Evolutionary conservation across 2,888 invertebrate genomes (phyloP).

Genomic region (Drosophila tripunctata): DNA sequence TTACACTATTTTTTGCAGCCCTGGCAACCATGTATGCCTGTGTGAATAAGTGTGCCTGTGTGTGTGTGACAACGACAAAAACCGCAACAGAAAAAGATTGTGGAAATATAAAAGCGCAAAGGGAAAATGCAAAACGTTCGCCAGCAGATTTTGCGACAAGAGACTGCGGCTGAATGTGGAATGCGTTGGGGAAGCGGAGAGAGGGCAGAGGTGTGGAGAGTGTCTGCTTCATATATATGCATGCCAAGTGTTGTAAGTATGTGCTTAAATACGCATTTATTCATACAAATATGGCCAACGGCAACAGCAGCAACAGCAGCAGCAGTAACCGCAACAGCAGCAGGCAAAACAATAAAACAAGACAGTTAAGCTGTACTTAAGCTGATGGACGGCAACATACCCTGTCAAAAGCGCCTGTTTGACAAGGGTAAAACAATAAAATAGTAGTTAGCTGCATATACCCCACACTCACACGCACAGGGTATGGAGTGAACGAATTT

Average conservation of each 20-base stretch:
- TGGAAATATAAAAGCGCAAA: constrained; percentile 57
- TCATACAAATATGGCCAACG: constrained; percentile 79
- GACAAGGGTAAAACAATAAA: too few relatives aligned
- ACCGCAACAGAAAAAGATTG: constrained; percentile 38
- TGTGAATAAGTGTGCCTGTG: constrained; percentile 36
- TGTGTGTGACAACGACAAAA: constrained; percentile 50
- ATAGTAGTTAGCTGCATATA: too few relatives aligned
- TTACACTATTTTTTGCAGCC: neutral
- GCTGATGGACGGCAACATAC: constrained; percentile 9
- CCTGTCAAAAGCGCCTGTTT: neutral
- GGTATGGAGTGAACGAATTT: constrained; percentile 59
- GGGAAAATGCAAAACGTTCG: constrained; percentile 60
- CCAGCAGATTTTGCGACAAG: constrained; percentile 28
- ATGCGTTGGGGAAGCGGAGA: constrained; percentile 5
- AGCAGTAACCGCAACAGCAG: constrained; percentile 52
- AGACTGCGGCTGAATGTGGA: constrained; percentile 17
- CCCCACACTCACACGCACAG: neutral
- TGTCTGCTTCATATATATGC: constrained; percentile 54
- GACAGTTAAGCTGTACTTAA: neutral
- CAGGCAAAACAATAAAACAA: constrained; percentile 72
- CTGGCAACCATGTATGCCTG: neutral
- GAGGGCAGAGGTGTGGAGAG: constrained; percentile 3
- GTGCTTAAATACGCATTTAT: constrained; percentile 82
- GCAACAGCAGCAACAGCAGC: constrained; percentile 56
- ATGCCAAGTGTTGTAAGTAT: constrained; percentile 80